Evolutionary conservation across 2,113 vertebrate species (phyloP), one percentile per base, ranked within the genome.

Genomic region (Alouatta palliata): DNA sequence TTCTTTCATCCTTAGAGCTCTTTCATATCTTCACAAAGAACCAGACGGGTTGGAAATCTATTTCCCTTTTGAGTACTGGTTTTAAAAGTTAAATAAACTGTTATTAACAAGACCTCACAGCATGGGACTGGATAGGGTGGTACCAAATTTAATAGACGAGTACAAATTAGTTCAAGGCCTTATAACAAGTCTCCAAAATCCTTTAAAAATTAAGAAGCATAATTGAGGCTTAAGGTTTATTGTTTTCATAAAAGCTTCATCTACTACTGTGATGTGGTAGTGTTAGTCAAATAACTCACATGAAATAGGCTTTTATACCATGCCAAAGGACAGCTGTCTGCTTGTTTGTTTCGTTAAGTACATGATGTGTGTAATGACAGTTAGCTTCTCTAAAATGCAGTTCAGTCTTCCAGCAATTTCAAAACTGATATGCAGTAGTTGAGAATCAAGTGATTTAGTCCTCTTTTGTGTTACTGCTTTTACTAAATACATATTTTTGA

Each of bases 51-150:
- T n/a, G 40, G 43, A 12, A 56, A 85, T 6, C 49, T 83, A 23
- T 93, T 95, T 90, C 45, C 11, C 13, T 64, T 94, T 94, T 97
- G 80, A 93, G 81, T 49, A 45, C 11, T 87, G 52, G 30, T 82
- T 94, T 97, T 95, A 96, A 92, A 94, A 96, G 96, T 96, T 95
- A 94, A 64, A 94, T 87, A 77, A 94, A 93, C 54, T 58, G 79
- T 81, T 86, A 90, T 95, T 97, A 93, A 56, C 61, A 90, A 83
- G 77, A 96, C 30, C 30, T 95, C 70, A 64, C 61, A 95, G 87
- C 35, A 25, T 68, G 61, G 61, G 10, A 71, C 21, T 66, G 49
- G 56, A 70, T 84, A 20, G 30, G 79, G 9, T 80, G 11, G 3
- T 21, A 30, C 11, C 80, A 45, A 80, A 75, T 81, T 94, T 86